Conservation (phyloP, 2,888 invertebrate genomes). For the Panzeria rudis region DNA sequence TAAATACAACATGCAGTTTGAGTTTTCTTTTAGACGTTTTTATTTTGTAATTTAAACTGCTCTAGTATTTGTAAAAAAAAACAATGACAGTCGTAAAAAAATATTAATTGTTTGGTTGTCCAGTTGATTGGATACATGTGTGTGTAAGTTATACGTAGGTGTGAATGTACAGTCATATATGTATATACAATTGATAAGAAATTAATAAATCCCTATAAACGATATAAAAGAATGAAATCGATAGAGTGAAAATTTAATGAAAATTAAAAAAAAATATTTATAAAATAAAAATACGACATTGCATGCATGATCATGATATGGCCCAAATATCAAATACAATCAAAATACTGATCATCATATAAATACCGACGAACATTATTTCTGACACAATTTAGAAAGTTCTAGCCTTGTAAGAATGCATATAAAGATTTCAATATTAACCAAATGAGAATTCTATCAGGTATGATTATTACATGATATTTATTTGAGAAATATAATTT, state of each 20-base stretch:
- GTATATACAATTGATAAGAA: conserved; percentile 48
- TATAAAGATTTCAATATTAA: too few relatives aligned
- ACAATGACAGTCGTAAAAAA: conserved; percentile 42
- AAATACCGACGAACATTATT: too few relatives aligned
- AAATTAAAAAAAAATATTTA: not conserved
- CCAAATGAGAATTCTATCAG: too few relatives aligned
- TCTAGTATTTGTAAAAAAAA: conserved; percentile 41
- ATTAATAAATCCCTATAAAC: conserved; percentile 43
- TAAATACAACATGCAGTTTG: conserved; percentile 34
- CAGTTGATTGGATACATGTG: not conserved
- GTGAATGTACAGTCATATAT: conserved; percentile 5
- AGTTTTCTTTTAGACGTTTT: conserved; percentile 22
- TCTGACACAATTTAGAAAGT: too few relatives aligned
- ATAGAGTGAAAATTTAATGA: not conserved
- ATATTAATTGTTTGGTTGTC: conserved; percentile 33
- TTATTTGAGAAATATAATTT: too few relatives aligned
- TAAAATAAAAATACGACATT: too few relatives aligned
- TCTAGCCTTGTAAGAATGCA: too few relatives aligned
- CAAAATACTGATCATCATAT: too few relatives aligned
- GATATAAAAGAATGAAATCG: conserved; percentile 27
- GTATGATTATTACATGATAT: too few relatives aligned
- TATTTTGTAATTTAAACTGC: conserved; percentile 29
- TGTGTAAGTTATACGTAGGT: not conserved
- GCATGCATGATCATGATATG: too few relatives aligned
- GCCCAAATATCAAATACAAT: too few relatives aligned